phyloP scores from a whole-genome alignment of 2,888 invertebrate genomes.

The Zonitis immaculata region DNA sequence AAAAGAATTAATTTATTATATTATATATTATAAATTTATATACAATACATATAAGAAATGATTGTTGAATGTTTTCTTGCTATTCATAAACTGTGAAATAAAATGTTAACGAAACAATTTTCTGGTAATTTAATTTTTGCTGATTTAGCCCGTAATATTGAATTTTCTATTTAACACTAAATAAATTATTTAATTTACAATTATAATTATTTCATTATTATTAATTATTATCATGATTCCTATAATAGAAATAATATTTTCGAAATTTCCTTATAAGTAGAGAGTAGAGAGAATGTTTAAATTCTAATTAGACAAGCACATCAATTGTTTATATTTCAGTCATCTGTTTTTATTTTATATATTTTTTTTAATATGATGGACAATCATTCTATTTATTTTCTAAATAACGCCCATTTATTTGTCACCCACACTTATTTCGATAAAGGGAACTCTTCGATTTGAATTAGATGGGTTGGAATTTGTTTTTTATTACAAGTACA shows the following conservation, averaged over 20 bases:
- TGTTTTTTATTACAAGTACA: neutral
- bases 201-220: too few relatives aligned
- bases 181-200: neutral
- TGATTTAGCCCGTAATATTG: neutral
- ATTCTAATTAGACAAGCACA: neutral
- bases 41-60: too few relatives aligned
- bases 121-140: constrained; percentile 5
- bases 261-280: neutral
- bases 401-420: neutral
- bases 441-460: too few relatives aligned
- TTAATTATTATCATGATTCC: too few relatives aligned
- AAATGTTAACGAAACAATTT: constrained; percentile 6
- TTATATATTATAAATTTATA: too few relatives aligned
- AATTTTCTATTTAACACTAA: neutral
- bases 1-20: too few relatives aligned
- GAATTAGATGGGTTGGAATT: too few relatives aligned
- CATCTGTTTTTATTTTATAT: neutral
- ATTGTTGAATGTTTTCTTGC: neutral
- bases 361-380: too few relatives aligned
- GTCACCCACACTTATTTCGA: too few relatives aligned
- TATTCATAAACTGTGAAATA: constrained; percentile 11
- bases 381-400: neutral
- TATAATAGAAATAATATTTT: neutral
- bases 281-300: neutral
- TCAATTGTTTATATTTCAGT: neutral